A percentile compares a stretch with the other conserved stretches of the same genome.
Evolutionary conservation across 1,140 invertebrate genomes (phyloP).

Genomic region (Drosophila hydei): DNA sequence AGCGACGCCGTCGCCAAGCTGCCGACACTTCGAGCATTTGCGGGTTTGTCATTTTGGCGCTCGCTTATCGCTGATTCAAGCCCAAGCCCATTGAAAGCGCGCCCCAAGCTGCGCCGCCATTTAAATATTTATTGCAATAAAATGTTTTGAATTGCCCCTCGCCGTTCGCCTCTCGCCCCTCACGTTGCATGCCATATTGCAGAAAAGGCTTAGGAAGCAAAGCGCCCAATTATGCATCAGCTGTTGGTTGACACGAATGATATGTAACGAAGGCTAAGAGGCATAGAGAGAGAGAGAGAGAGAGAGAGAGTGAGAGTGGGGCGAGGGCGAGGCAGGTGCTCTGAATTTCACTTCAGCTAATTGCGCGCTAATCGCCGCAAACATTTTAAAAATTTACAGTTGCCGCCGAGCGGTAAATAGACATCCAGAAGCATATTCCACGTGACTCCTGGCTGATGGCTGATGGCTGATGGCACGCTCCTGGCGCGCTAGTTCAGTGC

Average conservation of each 20-base stretch:
- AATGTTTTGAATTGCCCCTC: slow-evolving; percentile 46
- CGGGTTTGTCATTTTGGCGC: slow-evolving; percentile 49
- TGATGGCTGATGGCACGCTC: too few relatives aligned
- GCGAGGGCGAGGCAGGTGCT: background rate
- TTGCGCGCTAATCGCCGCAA: slow-evolving; percentile 43
- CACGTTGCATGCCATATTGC: slow-evolving; percentile 36
- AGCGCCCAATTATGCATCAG: too few relatives aligned
- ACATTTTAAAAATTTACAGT: slow-evolving; percentile 43
- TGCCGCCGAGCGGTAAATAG: slow-evolving; percentile 15
- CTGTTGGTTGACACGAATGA: background rate
- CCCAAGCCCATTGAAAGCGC: background rate
- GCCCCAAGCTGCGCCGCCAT: slow-evolving; percentile 1
- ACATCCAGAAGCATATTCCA: slow-evolving; percentile 21
- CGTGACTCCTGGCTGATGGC: background rate
- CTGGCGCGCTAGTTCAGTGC: background rate
- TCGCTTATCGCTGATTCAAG: slow-evolving; percentile 57
- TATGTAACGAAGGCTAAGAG: too few relatives aligned
- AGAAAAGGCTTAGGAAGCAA: slow-evolving; percentile 19
- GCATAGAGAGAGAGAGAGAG: background rate
- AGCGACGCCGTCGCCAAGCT: slow-evolving; percentile 1
- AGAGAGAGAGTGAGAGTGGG: background rate
- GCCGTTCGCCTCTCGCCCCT: too few relatives aligned
- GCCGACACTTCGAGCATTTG: slow-evolving; percentile 58
- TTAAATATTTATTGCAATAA: slow-evolving; percentile 53
- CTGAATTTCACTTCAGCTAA: slow-evolving; percentile 27